Conservation (phyloP, 2,888 invertebrate species). For the Athripsodes cinereus region DNA sequence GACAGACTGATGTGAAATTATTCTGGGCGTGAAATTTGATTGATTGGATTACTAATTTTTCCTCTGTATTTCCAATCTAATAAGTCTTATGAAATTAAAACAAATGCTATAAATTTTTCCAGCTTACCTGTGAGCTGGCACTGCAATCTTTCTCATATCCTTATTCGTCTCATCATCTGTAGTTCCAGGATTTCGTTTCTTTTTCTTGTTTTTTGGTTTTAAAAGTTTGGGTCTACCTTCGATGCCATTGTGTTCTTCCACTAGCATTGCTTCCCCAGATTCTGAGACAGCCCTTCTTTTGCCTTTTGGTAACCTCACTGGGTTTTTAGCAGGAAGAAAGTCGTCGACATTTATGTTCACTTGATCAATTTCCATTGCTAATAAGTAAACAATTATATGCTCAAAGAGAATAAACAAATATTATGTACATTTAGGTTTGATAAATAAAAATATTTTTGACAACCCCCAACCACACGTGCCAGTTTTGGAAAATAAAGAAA, state of each 20-base stretch:
- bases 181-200: conserved; percentile 32
- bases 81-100: too few species aligned
- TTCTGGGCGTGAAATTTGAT: too few species aligned
- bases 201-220: conserved; percentile 45
- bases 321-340: conserved; percentile 48
- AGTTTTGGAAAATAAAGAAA: neutral
- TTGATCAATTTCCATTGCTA: conserved; percentile 38
- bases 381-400: neutral
- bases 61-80: too few species aligned
- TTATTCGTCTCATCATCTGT: conserved; percentile 46
- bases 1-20: too few species aligned
- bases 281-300: conserved; percentile 48
- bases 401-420: neutral
- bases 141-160: conserved; percentile 68
- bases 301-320: conserved; percentile 44
- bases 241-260: conserved; percentile 61
- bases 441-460: conserved; percentile 3
- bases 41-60: too few species aligned
- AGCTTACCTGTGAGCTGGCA: conserved; percentile 76
- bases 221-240: conserved; percentile 46
- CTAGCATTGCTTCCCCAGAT: conserved; percentile 57
- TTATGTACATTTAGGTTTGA: neutral
- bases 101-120: neutral
- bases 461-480: conserved; percentile 1
- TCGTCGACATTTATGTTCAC: conserved; percentile 48